Base-by-base conservation (phyloP, 2,888 invertebrate species). In the Cheilosia vernalis region DNA sequence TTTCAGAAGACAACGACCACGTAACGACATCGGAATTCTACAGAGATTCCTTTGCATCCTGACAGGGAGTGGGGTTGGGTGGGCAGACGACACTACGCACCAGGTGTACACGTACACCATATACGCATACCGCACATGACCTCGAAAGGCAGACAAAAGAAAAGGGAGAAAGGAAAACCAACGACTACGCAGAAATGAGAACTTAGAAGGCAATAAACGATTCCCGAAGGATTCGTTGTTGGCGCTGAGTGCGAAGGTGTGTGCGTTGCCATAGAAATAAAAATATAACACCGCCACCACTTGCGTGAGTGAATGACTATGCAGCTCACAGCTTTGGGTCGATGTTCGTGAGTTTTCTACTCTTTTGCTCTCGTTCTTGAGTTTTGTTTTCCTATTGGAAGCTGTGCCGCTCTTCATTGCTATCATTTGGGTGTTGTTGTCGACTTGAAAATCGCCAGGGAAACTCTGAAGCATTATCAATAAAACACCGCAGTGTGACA, bases 151-250 rank as follows among this genome's bases (percentile, higher is more conserved):
- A 76, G 55, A 67, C 19, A 64, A 51, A 30, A 56, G 19, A 17
- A 49, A 53, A 42, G 21, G 21, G 47, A 47, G 27, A 37, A 47
- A 15, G 30, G 33, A 42, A 70, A 80, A 74, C 56, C 64, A 74
- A 80, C 69, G 53, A 70, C 30, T 80, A 64, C 79, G 49, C 56
- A 60, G 73, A 79, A 84, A 84, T 79, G 84, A 15, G 84, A 79
- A 69, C 79, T 69, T 63, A 79, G 84, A 69, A 58, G 74, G 37
- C 64, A 74, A 73, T 79, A 79, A 79, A 69, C 69, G 53, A 58
- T 69, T 79, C 79, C 84, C 53, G 64, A 49, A 63, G 55, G 53
- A 56, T 74, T 64, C 17, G 15, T 15, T 49, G 19, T 24, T 47
- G 21, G 15, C 1, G 21, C 9, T 15, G 55, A 30, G 7, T 17